Evolutionary conservation across 1,140 invertebrate genomes (phyloP), one percentile per base, ranked within the genome.

Genomic region (Drosophila santomea): DNA sequence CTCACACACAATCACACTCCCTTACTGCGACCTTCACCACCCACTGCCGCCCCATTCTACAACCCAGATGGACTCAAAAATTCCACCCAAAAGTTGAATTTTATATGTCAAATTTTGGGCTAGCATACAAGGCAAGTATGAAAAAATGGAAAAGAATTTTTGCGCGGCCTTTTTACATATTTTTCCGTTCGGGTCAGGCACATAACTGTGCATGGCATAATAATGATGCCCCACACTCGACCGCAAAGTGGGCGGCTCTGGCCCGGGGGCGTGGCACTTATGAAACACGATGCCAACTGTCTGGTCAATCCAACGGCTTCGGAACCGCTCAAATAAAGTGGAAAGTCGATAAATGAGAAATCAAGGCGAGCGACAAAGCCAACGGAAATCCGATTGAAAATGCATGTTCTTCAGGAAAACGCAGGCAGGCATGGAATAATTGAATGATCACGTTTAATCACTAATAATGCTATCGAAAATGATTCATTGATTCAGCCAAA

Each of bases 131-230:
- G 28, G 64, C 74, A 67, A 51, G 56, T 23, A 55, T 36, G 51
- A 32, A 57, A 71, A 71, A 48, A 71, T 56, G 64, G 61, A 79
- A 88, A 83, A 76, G 83, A 71, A 83, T 83, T 86, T 86, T 58
- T 79, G 66, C 80, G 75, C 80, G 71, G 83, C 59, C 80, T 68
- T 86, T 89, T 80, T 89, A 84, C 84, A 79, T 88, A 84, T 74
- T 44, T 57, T 56, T 63, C 44, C 41, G 61, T 83, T 72, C 69
- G 84, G 84, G 84, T 83, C 84, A 83, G 84, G 68, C 76, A 89
- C 73, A 89, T 84, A 89, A 84, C 85, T 89, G 84, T 89, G 84
- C 84, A 89, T 89, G 73, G 84, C 84, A 89, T 89, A 89, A 89
- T 89, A 89, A 89, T 89, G 84, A 84, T 84, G 74, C 77, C 60